Evolutionary conservation across 2,797 vertebrate species (phyloP).

Genomic region (Crenuchus spilurus): DNA sequence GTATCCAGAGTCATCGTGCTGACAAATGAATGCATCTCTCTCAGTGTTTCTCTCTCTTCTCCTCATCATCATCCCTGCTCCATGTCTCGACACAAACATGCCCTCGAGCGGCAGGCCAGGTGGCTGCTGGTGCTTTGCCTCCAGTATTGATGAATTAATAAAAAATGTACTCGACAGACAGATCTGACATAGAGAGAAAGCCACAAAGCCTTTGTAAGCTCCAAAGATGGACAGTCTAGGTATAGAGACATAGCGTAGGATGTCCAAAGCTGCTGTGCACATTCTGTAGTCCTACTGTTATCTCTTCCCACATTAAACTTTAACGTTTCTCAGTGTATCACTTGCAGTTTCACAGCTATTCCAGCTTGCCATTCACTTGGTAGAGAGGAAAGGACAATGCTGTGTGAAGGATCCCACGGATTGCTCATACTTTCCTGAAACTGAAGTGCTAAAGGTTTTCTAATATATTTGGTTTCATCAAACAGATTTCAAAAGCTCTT

Average conservation of each 20-base stretch:
- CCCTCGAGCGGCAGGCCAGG: conserved; percentile 6
- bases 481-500: too few species aligned
- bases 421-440: background rate
- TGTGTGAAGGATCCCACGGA: background rate
- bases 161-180: conserved; percentile 64
- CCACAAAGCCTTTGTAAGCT: background rate
- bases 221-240: background rate
- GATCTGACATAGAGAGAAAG: conserved; percentile 26
- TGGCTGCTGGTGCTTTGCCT: conserved; percentile 9
- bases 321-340: background rate
- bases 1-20: background rate
- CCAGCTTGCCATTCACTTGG: background rate
- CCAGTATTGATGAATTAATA: conserved; percentile 30
- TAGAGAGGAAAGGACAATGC: background rate
- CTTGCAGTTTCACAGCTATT: conserved; percentile 2
- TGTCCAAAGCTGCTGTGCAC: background rate
- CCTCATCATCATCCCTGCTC: conserved; percentile 4
- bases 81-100: conserved; percentile 8
- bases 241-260: background rate
- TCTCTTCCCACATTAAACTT: background rate
- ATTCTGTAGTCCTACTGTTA: background rate
- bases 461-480: too few species aligned
- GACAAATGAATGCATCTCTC: conserved; percentile 23
- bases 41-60: background rate
- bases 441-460: background rate